Conservation (phyloP, 1,140 invertebrate species). For the Drosophila orosa region DNA sequence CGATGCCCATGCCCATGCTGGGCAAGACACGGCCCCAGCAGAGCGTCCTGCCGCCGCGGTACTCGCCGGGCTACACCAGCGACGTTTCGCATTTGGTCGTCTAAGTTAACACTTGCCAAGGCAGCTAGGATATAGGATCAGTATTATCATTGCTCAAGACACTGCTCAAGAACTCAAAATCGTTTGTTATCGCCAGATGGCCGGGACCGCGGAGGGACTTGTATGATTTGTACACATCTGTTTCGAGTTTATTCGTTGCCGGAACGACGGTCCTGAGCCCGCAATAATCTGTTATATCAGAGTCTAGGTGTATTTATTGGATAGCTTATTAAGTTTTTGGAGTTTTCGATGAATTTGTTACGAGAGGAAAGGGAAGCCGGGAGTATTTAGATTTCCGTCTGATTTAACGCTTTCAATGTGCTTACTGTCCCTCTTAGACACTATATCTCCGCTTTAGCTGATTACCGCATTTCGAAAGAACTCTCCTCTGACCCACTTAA, state of each 20-base stretch:
- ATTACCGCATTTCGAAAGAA: slow-evolving; percentile 7
- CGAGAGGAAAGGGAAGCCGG: background rate
- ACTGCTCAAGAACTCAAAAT: slow-evolving; percentile 20
- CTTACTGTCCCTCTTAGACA: slow-evolving; percentile 35
- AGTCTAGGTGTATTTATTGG: slow-evolving; percentile 48
- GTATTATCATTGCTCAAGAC: slow-evolving; percentile 54
- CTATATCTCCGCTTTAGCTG: slow-evolving; percentile 44
- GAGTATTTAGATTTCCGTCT: slow-evolving; percentile 5
- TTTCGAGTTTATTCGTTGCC: background rate
- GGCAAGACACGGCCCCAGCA: slow-evolving; percentile 65
- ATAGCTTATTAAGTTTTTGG: slow-evolving; percentile 65
- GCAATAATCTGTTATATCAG: slow-evolving; percentile 51
- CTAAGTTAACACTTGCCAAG: slow-evolving; percentile 84
- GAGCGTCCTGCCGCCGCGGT: slow-evolving; percentile 86
- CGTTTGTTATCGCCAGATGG: slow-evolving; percentile 40
- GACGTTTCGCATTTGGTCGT: slow-evolving; percentile 89
- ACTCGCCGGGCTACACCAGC: slow-evolving; percentile 88
- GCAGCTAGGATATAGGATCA: slow-evolving; percentile 20
- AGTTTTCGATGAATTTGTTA: slow-evolving; percentile 57
- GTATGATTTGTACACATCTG: background rate
- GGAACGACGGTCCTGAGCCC: slow-evolving; percentile 12
- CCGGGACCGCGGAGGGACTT: slow-evolving; percentile 14
- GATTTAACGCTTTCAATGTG: slow-evolving; percentile 39
- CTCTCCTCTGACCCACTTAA: slow-evolving; percentile 3
- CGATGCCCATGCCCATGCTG: slow-evolving; percentile 58